phyloP scores from a whole-genome alignment of 1,140 invertebrate genomes.

The Scaptodrosophila lebanonensis region DNA sequence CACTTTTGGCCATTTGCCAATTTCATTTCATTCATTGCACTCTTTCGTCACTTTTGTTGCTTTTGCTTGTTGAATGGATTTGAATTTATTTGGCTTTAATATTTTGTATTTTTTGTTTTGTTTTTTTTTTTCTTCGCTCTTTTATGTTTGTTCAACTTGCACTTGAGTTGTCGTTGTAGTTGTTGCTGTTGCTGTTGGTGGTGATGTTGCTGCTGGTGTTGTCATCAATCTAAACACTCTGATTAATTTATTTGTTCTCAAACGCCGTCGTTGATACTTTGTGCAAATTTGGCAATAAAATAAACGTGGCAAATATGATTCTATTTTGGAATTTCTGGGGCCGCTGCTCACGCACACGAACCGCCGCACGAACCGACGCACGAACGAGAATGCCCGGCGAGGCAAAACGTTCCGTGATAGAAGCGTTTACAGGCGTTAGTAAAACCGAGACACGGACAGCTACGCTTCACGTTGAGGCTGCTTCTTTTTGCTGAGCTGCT shows the following conservation, averaged over 20 bases:
- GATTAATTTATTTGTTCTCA: slow-evolving; percentile 60
- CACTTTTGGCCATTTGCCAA: no score
- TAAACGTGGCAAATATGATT: slow-evolving; percentile 65
- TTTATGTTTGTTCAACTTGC: slow-evolving; percentile 12
- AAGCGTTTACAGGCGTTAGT: no score
- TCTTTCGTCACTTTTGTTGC: no score
- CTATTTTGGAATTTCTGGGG: slow-evolving; percentile 39
- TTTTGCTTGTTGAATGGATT: no score
- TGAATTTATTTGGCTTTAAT: slow-evolving; percentile 37
- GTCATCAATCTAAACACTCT: slow-evolving; percentile 51
- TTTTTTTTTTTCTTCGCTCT: slow-evolving; percentile 7
- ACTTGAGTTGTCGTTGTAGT: slow-evolving; percentile 12
- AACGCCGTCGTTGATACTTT: slow-evolving; percentile 44
- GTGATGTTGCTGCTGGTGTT: slow-evolving; percentile 14
- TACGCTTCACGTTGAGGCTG: no score
- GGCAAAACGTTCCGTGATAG: no score
- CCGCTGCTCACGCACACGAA: slow-evolving; percentile 27
- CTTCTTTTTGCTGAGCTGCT: no score
- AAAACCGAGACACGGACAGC: no score
- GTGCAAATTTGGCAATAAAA: slow-evolving; percentile 59
- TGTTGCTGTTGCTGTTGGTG: not conserved
- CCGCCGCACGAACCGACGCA: slow-evolving; percentile 66
- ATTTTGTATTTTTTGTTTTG: slow-evolving; percentile 33
- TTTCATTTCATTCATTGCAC: no score
- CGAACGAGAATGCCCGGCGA: slow-evolving; percentile 68